Conservation (phyloP, 2,888 invertebrate species). For the Hypercompe scribonia region DNA sequence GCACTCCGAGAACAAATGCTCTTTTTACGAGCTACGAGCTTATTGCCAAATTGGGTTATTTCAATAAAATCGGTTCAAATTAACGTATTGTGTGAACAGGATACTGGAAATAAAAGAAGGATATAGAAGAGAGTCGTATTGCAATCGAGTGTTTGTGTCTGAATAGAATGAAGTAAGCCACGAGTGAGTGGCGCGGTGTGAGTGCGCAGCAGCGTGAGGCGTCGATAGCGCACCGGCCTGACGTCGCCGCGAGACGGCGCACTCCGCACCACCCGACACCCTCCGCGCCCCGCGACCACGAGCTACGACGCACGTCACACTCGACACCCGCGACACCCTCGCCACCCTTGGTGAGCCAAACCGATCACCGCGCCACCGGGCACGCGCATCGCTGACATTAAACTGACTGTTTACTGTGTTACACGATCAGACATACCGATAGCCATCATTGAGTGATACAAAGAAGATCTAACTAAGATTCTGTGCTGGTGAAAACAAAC, state of each 20-base stretch:
- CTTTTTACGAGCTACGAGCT: constrained; percentile 50
- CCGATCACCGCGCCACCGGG: constrained; percentile 60
- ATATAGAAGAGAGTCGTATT: constrained; percentile 67
- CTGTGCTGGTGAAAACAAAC: constrained; percentile 81
- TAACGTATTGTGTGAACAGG: constrained; percentile 66
- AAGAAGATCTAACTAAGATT: constrained; percentile 53
- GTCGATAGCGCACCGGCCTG: constrained; percentile 55
- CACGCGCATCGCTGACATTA: constrained; percentile 59
- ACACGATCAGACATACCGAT: constrained; percentile 38
- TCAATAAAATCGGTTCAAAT: constrained; percentile 64
- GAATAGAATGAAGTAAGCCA: constrained; percentile 69
- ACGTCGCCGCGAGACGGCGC: constrained; percentile 62
- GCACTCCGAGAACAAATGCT: constrained; percentile 45
- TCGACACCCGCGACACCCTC: constrained; percentile 63
- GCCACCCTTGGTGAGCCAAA: constrained; percentile 53
- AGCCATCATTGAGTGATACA: constrained; percentile 54
- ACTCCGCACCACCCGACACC: constrained; percentile 59
- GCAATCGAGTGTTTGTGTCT: constrained; percentile 75
- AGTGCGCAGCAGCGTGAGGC: constrained; percentile 64
- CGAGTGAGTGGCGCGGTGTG: constrained; percentile 61
- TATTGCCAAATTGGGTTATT: constrained; percentile 55
- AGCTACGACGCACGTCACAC: constrained; percentile 68
- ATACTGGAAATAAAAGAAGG: constrained; percentile 67
- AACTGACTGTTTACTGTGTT: constrained; percentile 65
- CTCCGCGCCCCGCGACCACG: constrained; percentile 62